A percentile compares a stretch with the other conserved stretches of the same genome.
phyloP scores from a whole-genome alignment of 2,888 invertebrate species.

The Orthonevra nobilis region DNA sequence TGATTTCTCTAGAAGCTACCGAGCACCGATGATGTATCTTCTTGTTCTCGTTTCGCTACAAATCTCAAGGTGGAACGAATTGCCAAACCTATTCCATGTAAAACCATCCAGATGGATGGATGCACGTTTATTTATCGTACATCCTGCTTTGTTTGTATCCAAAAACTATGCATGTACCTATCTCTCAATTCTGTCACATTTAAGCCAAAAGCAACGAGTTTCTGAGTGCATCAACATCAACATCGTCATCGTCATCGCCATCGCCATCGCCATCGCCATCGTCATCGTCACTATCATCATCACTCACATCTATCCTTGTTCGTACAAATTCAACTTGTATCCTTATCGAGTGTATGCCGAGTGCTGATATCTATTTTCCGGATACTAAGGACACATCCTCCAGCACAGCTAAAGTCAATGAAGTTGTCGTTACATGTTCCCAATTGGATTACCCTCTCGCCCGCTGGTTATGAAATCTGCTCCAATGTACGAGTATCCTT shows the following conservation, averaged over 20 bases:
- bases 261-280: conserved; percentile 16
- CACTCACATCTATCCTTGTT: conserved; percentile 57
- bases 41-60: conserved; percentile 23
- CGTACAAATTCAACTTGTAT: conserved; percentile 47
- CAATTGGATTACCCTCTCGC: conserved; percentile 17
- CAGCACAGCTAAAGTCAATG: conserved; percentile 39
- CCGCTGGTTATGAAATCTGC: no score
- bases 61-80: conserved; percentile 54
- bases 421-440: conserved; percentile 47
- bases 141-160: conserved; percentile 56
- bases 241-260: conserved; percentile 13
- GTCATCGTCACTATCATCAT: conserved; percentile 63
- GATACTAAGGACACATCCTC: conserved; percentile 17
- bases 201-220: conserved; percentile 50
- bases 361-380: conserved; percentile 45
- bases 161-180: conserved; percentile 49
- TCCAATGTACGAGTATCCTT: no score
- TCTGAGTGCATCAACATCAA: conserved; percentile 37
- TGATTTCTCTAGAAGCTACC: conserved; percentile 41
- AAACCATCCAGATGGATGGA: conserved; percentile 52
- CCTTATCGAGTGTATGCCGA: conserved; percentile 39
- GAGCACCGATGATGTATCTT: conserved; percentile 24
- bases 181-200: conserved; percentile 35
- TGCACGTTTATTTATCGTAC: conserved; percentile 56
- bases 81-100: conserved; percentile 68